These are phyloP conservation scores for Gopherus flavomarginatus DNA, from an alignment of 2,113 vertebrate genomes.

Conservation along the genomic window DNA sequence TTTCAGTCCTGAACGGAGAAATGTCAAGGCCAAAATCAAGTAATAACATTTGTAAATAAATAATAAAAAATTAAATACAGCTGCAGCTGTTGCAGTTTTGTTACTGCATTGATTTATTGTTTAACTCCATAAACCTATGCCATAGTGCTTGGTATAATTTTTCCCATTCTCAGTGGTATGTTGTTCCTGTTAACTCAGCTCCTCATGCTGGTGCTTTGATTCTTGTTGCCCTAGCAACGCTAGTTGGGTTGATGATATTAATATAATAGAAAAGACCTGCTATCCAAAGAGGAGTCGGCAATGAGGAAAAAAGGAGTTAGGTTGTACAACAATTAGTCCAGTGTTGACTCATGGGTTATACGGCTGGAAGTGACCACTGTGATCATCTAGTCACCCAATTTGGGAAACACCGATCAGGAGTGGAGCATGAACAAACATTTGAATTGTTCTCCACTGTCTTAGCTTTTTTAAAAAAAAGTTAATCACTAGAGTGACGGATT, in stretches of 20 bases:
- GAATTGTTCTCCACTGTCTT: neutral
- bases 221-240: neutral
- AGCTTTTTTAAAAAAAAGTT: too few relatives aligned
- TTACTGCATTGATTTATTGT: accelerated
- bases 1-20: neutral
- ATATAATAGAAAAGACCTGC: neutral
- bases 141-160: accelerated
- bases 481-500: too few relatives aligned
- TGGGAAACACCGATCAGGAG: too few relatives aligned
- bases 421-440: neutral
- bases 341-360: neutral
- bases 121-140: neutral
- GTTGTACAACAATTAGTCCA: neutral
- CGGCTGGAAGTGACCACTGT: neutral
- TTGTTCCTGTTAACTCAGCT: accelerated
- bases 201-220: neutral
- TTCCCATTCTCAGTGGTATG: neutral
- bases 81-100: neutral
- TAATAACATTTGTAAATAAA: neutral
- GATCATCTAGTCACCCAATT: neutral
- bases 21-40: neutral
- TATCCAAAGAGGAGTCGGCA: neutral
- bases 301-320: neutral
- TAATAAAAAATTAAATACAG: neutral
- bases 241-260: neutral